A percentile compares a stretch with the other conserved stretches of the same genome.
Evolutionary conservation across 2,797 vertebrate species (phyloP).

Genomic region (Siniperca obscura): DNA sequence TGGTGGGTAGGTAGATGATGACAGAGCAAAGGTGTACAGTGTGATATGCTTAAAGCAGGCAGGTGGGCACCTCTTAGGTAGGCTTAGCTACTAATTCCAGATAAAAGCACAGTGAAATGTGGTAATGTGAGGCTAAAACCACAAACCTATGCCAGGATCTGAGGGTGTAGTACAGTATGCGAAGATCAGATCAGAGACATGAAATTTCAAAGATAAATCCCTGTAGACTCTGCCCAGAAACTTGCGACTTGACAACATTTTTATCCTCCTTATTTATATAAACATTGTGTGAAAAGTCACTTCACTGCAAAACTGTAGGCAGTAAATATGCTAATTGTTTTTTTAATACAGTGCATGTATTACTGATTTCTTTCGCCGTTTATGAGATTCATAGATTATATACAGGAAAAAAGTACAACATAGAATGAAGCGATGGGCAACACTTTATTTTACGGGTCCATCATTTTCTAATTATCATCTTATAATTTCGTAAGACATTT

Average conservation of each 20-base stretch:
- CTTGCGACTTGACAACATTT: conserved; percentile 2
- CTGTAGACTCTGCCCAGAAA: conserved; percentile 7
- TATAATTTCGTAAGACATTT: neutral
- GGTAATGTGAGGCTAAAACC: conserved; percentile 72
- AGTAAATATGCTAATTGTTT: neutral
- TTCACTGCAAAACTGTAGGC: neutral
- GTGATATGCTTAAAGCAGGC: conserved; percentile 65
- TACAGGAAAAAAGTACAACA: neutral
- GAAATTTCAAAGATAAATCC: conserved; percentile 59
- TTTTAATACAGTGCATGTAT: neutral
- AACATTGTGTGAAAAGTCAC: neutral
- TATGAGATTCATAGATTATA: neutral
- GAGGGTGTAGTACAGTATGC: conserved; percentile 43
- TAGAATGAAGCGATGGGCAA: neutral
- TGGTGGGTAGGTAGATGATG: conserved; percentile 65
- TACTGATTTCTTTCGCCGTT: neutral
- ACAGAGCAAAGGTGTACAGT: conserved; percentile 69
- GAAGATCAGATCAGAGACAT: conserved; percentile 64
- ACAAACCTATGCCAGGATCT: conserved; percentile 58
- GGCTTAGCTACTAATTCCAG: conserved; percentile 76
- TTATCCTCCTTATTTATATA: neutral
- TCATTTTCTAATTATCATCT: neutral
- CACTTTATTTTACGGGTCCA: neutral
- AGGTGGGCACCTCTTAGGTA: conserved; percentile 56
- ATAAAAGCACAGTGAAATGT: conserved; percentile 73